phyloP scores from a whole-genome alignment of 2,888 invertebrate genomes.

The Drosophila diplacantha region DNA sequence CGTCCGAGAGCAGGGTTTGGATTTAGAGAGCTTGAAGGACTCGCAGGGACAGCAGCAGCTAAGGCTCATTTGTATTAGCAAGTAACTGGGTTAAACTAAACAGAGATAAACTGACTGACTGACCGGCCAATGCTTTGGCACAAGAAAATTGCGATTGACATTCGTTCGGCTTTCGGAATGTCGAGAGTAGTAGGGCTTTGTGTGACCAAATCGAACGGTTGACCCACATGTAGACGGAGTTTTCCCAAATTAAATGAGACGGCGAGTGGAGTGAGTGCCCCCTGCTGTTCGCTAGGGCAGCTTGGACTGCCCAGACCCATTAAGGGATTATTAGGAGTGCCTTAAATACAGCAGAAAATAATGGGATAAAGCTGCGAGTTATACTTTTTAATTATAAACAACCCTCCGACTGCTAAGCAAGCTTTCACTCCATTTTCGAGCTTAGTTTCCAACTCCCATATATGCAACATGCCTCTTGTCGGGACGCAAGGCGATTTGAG shows the following conservation, averaged over 20 bases:
- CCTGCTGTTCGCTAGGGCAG: background rate
- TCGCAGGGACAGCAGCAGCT: constrained; percentile 6
- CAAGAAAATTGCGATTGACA: constrained; percentile 35
- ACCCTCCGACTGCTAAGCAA: background rate
- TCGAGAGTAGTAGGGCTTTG: constrained; percentile 13
- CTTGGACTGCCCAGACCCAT: constrained; percentile 2
- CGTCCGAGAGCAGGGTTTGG: background rate
- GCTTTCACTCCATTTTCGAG: constrained; percentile 3
- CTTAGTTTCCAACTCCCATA: background rate
- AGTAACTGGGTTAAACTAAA: constrained; percentile 61
- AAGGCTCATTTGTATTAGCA: constrained; percentile 47
- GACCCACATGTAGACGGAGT: constrained; percentile 29
- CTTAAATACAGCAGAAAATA: background rate
- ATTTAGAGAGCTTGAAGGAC: background rate
- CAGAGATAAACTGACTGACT: constrained; percentile 36
- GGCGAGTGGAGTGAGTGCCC: background rate
- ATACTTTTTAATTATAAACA: constrained; percentile 1
- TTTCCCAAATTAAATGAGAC: constrained; percentile 17
- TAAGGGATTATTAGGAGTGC: background rate
- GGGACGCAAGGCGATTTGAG: constrained; percentile 21
- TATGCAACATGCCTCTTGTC: constrained; percentile 10
- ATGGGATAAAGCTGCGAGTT: background rate
- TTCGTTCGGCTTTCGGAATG: constrained; percentile 19
- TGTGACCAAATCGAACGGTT: constrained; percentile 18
- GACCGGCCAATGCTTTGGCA: constrained; percentile 16